Evolutionary conservation across 1,140 invertebrate genomes (phyloP).

Genomic region (Rhynchophorus ferrugineus): DNA sequence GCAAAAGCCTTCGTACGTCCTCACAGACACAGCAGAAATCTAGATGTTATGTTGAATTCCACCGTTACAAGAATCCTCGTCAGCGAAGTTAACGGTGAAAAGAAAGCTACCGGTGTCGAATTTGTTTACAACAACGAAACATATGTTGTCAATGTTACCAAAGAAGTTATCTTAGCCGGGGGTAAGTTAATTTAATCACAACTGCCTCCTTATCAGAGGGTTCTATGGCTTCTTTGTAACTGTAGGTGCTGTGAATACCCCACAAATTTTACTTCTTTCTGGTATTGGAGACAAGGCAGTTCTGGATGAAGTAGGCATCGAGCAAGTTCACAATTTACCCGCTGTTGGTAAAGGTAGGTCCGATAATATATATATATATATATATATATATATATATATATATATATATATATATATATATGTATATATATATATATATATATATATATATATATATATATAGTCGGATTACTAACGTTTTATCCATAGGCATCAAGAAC

Average conservation of each 20-base stretch:
- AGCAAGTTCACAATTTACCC: constrained; percentile 50
- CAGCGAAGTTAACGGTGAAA: constrained; percentile 45
- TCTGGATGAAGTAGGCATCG: constrained; percentile 43
- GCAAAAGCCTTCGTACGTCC: constrained; percentile 76
- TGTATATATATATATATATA: too few species aligned
- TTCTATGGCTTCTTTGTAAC: constrained; percentile 27
- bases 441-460: neutral
- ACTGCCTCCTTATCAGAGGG: too few species aligned
- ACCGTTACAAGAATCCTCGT: constrained; percentile 64
- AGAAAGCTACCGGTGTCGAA: constrained; percentile 59
- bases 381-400: neutral
- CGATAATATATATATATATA: neutral
- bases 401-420: too few species aligned
- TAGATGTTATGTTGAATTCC: constrained; percentile 67
- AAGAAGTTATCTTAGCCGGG: constrained; percentile 56
- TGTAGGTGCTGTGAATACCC: constrained; percentile 64
- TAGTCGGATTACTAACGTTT: too few species aligned
- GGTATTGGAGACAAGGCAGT: constrained; percentile 55
- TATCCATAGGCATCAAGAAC: constrained; percentile 51
- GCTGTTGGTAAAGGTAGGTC: constrained; percentile 57
- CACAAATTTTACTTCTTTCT: constrained; percentile 70
- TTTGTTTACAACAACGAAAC: constrained; percentile 50
- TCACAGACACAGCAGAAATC: constrained; percentile 62
- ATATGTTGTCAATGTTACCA: constrained; percentile 47
- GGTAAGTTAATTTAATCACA: constrained; percentile 41